Base-by-base conservation (phyloP, 2,113 vertebrate genomes). In the Lanius collurio region DNA sequence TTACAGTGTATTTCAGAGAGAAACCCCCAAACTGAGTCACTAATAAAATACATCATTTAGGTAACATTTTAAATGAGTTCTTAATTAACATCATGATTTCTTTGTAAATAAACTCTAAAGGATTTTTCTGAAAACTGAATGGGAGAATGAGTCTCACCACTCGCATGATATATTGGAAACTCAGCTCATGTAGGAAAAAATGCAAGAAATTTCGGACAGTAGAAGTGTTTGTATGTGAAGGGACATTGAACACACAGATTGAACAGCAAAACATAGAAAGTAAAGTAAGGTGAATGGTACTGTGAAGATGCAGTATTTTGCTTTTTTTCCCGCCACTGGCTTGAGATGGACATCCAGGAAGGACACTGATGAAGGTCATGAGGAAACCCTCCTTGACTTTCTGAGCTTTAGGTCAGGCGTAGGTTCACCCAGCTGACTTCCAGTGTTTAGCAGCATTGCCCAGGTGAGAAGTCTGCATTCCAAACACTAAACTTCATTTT, bases 41-140 rank as follows among this genome's bases (percentile, higher is more conserved):
- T 86, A 74, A 59, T 65, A 90, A 96, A 95, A 80, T 73, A 79
- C 11, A 42, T 76, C 1, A 89, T 79, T 96, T 85, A 83, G 92
- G 83, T 59, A 8, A 74, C 33, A 70, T 93, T 93, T 93, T 39
- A 86, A 95, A 86, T 63, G 13, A 89, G 52, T 55, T 90, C 42
- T 78, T 84, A 92, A 95, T 94, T 83, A 96, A 75, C 26, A 24
- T 6, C 33, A 15, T 91, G 28, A 69, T 52, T 79, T 75, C 44
- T 79, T 57, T 77, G 67, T 83, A 91, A 93, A 90, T 44, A 50
- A 37, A 41, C 10, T 82, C n/a, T 35, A 49, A 73, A 76, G 27
- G 15, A 76, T 83, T 91, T 89, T 87, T 91, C 65, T 95, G 59
- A 57, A 93, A 87, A 91, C 42, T 70, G 50, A 85, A 55, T 44